These are phyloP conservation scores for Hypotaenidia okinawae DNA, from an alignment of 2,797 vertebrate genomes.

Conservation along the genomic window DNA sequence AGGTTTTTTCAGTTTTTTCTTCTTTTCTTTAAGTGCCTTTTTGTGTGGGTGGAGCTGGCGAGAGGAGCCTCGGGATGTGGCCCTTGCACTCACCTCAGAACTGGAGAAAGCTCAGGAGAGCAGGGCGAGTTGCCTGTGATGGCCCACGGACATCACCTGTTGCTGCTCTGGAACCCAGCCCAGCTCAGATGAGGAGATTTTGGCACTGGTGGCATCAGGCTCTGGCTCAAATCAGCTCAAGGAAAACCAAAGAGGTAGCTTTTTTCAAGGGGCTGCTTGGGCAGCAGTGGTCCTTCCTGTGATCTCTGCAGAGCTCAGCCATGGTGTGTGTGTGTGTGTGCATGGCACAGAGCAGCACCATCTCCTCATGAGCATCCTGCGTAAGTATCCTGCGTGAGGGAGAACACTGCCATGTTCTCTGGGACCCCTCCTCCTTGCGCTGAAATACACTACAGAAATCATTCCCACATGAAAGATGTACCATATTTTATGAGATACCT, in stretches of 20 bases:
- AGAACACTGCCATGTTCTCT: neutral
- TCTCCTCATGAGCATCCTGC: neutral
- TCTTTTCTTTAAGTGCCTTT: slow-evolving; percentile 66
- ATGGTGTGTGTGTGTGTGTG: neutral
- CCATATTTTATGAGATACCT: neutral
- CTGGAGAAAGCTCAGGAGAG: neutral
- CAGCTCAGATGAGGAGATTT: neutral
- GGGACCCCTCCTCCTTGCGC: neutral
- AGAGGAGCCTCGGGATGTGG: slow-evolving; percentile 1
- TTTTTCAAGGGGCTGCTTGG: neutral
- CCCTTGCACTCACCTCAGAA: neutral
- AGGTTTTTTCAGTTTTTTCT: neutral
- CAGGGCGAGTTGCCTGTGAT: rapidly evolving
- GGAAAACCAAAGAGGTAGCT: slow-evolving; percentile 43
- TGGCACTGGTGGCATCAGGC: neutral
- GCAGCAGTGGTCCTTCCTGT: slow-evolving; percentile 4
- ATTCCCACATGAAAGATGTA: neutral
- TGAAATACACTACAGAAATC: neutral
- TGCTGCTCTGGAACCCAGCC: neutral
- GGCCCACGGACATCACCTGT: neutral
- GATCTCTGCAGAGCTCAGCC: slow-evolving; percentile 23
- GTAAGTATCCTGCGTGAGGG: neutral
- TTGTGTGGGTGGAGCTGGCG: neutral
- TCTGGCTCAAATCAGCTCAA: neutral
- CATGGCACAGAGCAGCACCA: neutral